A percentile compares a stretch with the other conserved stretches of the same genome.
These are phyloP conservation scores for Sinotaia quadrata DNA, from an alignment of 2,888 invertebrate genomes.

Conservation along the genomic window DNA sequence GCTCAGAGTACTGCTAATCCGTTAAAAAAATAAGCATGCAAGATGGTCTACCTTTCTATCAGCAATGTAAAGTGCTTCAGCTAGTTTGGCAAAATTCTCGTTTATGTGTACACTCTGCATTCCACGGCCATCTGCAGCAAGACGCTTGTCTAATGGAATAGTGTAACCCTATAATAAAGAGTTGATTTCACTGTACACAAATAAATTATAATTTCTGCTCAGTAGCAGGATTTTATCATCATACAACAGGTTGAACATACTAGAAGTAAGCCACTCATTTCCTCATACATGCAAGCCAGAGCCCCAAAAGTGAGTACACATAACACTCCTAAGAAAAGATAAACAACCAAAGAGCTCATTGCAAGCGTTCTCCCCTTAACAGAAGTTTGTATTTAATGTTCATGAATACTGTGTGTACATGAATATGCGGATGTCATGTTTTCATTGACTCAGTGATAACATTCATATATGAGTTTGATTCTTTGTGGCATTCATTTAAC, in stretches of 20 bases:
- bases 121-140: slow-evolving; percentile 98
- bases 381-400: too few relatives aligned
- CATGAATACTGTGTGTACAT: too few relatives aligned
- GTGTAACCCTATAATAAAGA: slow-evolving; percentile 83
- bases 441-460: too few relatives aligned
- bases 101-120: slow-evolving; percentile 95
- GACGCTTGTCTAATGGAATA: slow-evolving; percentile 95
- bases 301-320: neutral
- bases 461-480: too few relatives aligned
- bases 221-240: neutral
- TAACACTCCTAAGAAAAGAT: slow-evolving; percentile 19
- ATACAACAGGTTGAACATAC: too few relatives aligned
- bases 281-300: neutral
- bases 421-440: too few relatives aligned
- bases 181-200: neutral
- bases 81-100: slow-evolving; percentile 98
- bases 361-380: too few relatives aligned
- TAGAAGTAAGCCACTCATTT: neutral
- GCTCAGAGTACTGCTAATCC: too few relatives aligned
- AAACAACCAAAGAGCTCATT: slow-evolving; percentile 29
- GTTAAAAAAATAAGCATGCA: too few relatives aligned
- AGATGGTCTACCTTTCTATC: slow-evolving; percentile 82
- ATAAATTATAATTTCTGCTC: neutral
- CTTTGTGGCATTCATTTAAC: too few relatives aligned
- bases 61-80: slow-evolving; percentile 97